Evolutionary conservation across 2,888 invertebrate genomes (phyloP).

Genomic region (Unio delphinus): DNA sequence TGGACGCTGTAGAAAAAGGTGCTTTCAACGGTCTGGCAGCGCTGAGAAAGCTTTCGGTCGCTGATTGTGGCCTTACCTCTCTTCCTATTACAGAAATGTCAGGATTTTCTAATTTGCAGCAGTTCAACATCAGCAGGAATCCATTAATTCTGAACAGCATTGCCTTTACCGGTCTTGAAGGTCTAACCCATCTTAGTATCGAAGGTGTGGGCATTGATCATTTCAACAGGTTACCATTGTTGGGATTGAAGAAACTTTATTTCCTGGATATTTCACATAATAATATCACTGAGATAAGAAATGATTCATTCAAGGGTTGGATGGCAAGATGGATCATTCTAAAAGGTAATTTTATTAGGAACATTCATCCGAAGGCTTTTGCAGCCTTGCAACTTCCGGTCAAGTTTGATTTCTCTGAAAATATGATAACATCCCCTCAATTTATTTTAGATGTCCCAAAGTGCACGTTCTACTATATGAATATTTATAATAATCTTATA

Average conservation of each 20-base stretch:
- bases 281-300: conserved; percentile 13
- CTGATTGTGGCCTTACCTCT: conserved; percentile 18
- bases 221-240: conserved; percentile 18
- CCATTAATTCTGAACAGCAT: conserved; percentile 21
- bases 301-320: conserved; percentile 22
- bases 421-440: conserved; percentile 19
- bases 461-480: conserved; percentile 28
- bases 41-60: conserved; percentile 13
- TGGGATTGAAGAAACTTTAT: conserved; percentile 8
- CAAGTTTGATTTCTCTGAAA: conserved; percentile 23
- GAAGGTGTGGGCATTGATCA: conserved; percentile 16
- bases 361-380: conserved; percentile 28
- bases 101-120: conserved; percentile 21
- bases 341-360: conserved; percentile 22
- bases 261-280: conserved; percentile 25
- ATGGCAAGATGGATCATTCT: conserved; percentile 23
- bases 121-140: conserved; percentile 31
- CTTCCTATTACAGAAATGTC: conserved; percentile 25
- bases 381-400: conserved; percentile 18
- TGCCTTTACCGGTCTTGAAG: conserved; percentile 26
- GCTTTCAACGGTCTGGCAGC: conserved; percentile 28
- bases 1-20: conserved; percentile 28
- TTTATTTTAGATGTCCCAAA: conserved; percentile 26
- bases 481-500: conserved; percentile 31
- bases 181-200: conserved; percentile 18